phyloP scores from a whole-genome alignment of 2,113 vertebrate genomes.

The Pseudorectes ferrugineus region DNA sequence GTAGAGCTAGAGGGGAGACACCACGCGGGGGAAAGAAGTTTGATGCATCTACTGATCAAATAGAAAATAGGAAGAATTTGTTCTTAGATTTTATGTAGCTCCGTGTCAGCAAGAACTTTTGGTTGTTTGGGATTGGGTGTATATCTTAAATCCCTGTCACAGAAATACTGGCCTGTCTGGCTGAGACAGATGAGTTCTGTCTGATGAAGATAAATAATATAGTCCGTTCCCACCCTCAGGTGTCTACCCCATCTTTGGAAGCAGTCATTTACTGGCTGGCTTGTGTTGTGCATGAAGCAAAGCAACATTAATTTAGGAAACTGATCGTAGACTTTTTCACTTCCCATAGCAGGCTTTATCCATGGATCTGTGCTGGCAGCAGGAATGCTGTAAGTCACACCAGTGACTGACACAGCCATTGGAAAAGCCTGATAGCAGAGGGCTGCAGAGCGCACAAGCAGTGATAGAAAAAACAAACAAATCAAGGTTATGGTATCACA shows the following conservation, averaged over 20 bases:
- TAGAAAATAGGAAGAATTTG: background rate
- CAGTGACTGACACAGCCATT: background rate
- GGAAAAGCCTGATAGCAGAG: background rate
- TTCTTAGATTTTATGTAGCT: background rate
- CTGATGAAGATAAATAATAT: background rate
- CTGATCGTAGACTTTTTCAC: background rate
- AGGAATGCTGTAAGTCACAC: background rate
- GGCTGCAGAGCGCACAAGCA: background rate
- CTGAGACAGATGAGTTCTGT: background rate
- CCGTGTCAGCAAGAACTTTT: background rate
- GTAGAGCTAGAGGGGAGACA: background rate
- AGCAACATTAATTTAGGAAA: background rate
- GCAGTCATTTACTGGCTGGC: background rate
- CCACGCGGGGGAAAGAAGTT: rapidly evolving
- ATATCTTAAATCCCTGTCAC: background rate
- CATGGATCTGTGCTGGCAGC: background rate
- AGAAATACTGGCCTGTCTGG: background rate
- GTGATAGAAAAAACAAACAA: background rate
- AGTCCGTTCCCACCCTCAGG: background rate
- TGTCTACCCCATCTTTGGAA: background rate
- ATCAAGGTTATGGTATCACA: background rate
- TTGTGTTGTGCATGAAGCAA: background rate
- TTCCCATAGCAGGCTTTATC: background rate
- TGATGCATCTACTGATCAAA: background rate
- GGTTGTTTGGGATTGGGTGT: background rate